Conservation (phyloP, 1,140 invertebrate genomes). For the Hypothenemus hampei region DNA sequence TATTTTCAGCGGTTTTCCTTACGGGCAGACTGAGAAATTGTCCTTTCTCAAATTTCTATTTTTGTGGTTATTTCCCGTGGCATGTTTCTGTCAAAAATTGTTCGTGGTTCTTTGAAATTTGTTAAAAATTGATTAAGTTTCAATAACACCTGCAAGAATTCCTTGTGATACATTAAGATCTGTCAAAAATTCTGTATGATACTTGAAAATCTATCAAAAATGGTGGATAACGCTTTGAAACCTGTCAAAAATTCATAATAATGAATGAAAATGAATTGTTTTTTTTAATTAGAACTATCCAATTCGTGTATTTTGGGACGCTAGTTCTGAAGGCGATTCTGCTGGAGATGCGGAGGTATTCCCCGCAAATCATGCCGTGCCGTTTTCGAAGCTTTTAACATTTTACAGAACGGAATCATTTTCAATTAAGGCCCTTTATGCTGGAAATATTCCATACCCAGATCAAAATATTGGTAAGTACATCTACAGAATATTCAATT, state of each 20-base stretch:
- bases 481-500: neutral
- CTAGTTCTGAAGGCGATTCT: conserved; percentile 63
- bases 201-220: too few relatives aligned
- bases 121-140: too few relatives aligned
- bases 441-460: conserved; percentile 64
- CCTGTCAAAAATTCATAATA: neutral
- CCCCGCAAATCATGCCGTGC: conserved; percentile 79
- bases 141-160: too few relatives aligned
- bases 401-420: conserved; percentile 88
- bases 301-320: conserved; percentile 82
- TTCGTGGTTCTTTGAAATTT: too few relatives aligned
- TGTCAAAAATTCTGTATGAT: too few relatives aligned
- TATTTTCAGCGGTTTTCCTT: too few relatives aligned
- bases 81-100: too few relatives aligned
- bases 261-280: neutral
- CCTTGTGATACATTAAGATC: too few relatives aligned
- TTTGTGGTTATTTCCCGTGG: too few relatives aligned
- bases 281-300: conserved; percentile 59
- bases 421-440: conserved; percentile 77
- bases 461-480: conserved; percentile 73
- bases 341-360: conserved; percentile 71
- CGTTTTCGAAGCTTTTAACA: conserved; percentile 91
- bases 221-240: too few relatives aligned
- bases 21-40: too few relatives aligned
- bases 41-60: too few relatives aligned